phyloP scores from a whole-genome alignment of 2,888 invertebrate genomes.

The Elysia crispata region DNA sequence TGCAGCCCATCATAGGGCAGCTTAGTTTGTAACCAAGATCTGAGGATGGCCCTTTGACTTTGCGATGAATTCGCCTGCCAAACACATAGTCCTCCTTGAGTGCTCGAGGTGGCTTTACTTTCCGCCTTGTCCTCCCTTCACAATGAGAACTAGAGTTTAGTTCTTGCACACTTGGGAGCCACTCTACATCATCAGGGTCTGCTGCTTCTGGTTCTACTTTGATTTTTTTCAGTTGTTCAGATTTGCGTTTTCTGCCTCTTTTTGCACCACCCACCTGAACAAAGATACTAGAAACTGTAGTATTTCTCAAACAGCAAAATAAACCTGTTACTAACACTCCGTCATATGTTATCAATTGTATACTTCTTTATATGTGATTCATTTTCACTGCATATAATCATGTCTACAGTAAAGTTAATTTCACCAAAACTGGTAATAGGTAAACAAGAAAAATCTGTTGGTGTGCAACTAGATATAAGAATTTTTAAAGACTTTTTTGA shows the following conservation, averaged over 20 bases:
- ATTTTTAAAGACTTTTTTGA: too few species aligned
- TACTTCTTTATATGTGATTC: too few species aligned
- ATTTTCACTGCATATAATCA: too few species aligned
- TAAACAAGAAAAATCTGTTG: too few species aligned
- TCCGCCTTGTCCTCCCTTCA: slow-evolving; percentile 59
- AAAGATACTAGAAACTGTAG: neutral
- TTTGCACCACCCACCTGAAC: slow-evolving; percentile 51
- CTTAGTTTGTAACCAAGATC: slow-evolving; percentile 52
- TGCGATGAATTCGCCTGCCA: slow-evolving; percentile 54
- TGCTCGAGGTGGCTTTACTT: slow-evolving; percentile 64
- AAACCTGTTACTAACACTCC: too few species aligned
- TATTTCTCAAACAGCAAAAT: too few species aligned
- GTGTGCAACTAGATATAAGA: too few species aligned
- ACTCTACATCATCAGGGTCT: slow-evolving; percentile 62
- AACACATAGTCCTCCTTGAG: slow-evolving; percentile 68
- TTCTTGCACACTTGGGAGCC: slow-evolving; percentile 55
- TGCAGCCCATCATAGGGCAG: slow-evolving; percentile 60
- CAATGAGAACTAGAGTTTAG: slow-evolving; percentile 52
- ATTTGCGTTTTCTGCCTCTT: slow-evolving; percentile 62
- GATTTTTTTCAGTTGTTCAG: slow-evolving; percentile 47
- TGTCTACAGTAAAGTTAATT: too few species aligned
- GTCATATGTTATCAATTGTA: too few species aligned
- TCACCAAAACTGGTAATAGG: too few species aligned
- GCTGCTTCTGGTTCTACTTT: slow-evolving; percentile 42
- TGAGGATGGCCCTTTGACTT: slow-evolving; percentile 7